Evolutionary conservation across 1,140 invertebrate genomes (phyloP).

Genomic region (Linepithema humile): DNA sequence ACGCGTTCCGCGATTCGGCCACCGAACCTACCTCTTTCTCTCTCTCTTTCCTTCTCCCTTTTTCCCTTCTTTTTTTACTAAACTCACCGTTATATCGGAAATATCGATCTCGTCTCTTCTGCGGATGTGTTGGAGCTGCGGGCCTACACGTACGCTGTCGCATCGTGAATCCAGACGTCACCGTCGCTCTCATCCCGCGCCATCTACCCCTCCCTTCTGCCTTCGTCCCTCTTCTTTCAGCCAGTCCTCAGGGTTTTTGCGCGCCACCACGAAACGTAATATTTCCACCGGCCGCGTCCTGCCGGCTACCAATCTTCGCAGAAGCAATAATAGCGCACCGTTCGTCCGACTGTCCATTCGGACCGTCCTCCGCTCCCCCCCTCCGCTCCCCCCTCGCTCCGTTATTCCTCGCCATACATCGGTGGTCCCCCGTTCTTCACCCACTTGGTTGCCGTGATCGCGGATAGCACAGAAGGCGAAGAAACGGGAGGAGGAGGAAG

Average conservation of each 20-base stretch:
- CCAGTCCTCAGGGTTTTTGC: slow-evolving; percentile 68
- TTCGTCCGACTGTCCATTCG: slow-evolving; percentile 80
- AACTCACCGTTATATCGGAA: slow-evolving; percentile 58
- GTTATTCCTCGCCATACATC: slow-evolving; percentile 60
- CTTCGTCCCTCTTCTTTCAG: slow-evolving; percentile 74
- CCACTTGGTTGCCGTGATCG: background rate
- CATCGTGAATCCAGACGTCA: slow-evolving; percentile 56
- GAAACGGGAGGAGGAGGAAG: background rate
- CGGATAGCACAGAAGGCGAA: slow-evolving; percentile 24
- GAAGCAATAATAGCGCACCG: slow-evolving; percentile 82
- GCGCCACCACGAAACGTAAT: slow-evolving; percentile 78
- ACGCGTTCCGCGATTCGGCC: slow-evolving; percentile 40
- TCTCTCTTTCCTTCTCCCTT: background rate
- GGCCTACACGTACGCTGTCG: slow-evolving; percentile 52
- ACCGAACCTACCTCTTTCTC: slow-evolving; percentile 1
- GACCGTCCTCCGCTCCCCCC: slow-evolving; percentile 53
- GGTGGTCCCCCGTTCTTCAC: slow-evolving; percentile 49
- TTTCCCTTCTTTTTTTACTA: slow-evolving; percentile 42
- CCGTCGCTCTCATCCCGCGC: slow-evolving; percentile 43
- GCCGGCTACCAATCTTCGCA: slow-evolving; percentile 81
- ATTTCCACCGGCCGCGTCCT: slow-evolving; percentile 78
- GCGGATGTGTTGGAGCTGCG: slow-evolving; percentile 45
- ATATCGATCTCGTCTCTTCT: slow-evolving; percentile 52
- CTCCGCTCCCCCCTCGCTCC: slow-evolving; percentile 67
- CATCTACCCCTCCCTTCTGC: slow-evolving; percentile 31